These are phyloP conservation scores for Loris lydekkerianus DNA, from an alignment of 2,797 vertebrate genomes.

Conservation along the genomic window DNA sequence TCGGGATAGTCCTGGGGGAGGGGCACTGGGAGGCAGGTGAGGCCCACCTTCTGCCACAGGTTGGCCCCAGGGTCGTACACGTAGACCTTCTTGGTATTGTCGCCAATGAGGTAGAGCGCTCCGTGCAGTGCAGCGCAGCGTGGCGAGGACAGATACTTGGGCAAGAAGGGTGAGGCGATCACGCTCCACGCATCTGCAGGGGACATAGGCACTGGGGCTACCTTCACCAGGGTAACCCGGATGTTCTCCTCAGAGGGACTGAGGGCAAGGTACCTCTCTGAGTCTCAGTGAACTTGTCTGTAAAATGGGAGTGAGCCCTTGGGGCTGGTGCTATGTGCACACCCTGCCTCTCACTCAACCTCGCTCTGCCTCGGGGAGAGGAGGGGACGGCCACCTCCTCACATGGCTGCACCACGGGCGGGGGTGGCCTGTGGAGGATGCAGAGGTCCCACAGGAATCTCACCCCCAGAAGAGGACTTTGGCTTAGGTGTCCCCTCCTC, in stretches of 20 bases:
- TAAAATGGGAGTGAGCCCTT: not conserved
- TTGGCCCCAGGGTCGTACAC: slow-evolving; percentile 94
- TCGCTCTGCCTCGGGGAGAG: not conserved
- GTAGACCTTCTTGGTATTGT: slow-evolving; percentile 98
- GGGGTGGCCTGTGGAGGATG: not conserved
- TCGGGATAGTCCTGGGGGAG: fast-evolving
- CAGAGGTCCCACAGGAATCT: not conserved
- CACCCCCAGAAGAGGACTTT: not conserved
- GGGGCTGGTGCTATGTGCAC: not conserved
- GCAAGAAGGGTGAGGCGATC: slow-evolving; percentile 96
- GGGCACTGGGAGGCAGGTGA: fast-evolving
- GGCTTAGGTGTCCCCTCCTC: fast-evolving
- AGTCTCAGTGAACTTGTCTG: not conserved
- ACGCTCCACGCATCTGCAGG: slow-evolving; percentile 94
- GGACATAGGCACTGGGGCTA: fast-evolving
- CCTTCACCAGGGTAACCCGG: not conserved
- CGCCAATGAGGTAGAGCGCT: slow-evolving; percentile 95
- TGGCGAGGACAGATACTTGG: slow-evolving; percentile 97
- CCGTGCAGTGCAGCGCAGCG: slow-evolving; percentile 93
- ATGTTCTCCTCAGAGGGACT: not conserved
- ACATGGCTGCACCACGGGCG: not conserved
- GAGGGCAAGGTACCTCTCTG: not conserved
- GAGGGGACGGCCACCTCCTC: not conserved
- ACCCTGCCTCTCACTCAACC: not conserved
- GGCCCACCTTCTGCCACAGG: slow-evolving; percentile 97